phyloP scores from a whole-genome alignment of 2,113 vertebrate genomes.

The Lepisosteus osseus region DNA sequence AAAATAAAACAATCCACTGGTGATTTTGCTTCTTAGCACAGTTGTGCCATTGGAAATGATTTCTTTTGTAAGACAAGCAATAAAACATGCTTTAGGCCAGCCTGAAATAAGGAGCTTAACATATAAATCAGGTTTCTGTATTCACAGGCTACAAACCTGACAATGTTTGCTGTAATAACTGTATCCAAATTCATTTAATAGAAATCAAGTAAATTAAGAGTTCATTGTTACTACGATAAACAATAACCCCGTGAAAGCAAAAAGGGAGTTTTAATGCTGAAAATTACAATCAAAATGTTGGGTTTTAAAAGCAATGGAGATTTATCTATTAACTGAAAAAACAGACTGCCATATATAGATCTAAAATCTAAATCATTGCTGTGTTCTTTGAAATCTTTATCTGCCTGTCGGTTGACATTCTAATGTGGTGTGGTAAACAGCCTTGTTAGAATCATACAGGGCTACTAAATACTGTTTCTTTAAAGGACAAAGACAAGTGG shows the following conservation, averaged over 20 bases:
- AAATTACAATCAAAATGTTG: no score
- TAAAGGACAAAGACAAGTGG: background rate
- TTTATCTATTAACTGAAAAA: no score
- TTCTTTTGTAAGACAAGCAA: background rate
- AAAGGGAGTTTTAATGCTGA: no score
- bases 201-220: conserved; percentile 15
- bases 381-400: background rate
- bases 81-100: conserved; percentile 11
- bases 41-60: background rate
- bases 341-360: no score
- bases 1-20: background rate
- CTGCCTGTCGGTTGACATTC: background rate
- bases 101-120: conserved; percentile 19
- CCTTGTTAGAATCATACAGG: background rate
- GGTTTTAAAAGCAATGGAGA: no score
- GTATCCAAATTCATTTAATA: conserved; percentile 1
- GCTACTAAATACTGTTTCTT: background rate
- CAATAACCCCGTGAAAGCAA: background rate
- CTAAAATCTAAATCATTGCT: background rate
- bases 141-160: conserved; percentile 7
- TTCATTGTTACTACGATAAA: conserved; percentile 2
- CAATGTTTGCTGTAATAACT: conserved; percentile 1
- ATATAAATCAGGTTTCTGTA: conserved; percentile 14
- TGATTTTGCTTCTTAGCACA: background rate
- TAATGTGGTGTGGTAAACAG: background rate